A percentile compares a stretch with the other conserved stretches of the same genome.
Conservation (phyloP, 2,113 vertebrate species). For the Catharus bicknelli region DNA sequence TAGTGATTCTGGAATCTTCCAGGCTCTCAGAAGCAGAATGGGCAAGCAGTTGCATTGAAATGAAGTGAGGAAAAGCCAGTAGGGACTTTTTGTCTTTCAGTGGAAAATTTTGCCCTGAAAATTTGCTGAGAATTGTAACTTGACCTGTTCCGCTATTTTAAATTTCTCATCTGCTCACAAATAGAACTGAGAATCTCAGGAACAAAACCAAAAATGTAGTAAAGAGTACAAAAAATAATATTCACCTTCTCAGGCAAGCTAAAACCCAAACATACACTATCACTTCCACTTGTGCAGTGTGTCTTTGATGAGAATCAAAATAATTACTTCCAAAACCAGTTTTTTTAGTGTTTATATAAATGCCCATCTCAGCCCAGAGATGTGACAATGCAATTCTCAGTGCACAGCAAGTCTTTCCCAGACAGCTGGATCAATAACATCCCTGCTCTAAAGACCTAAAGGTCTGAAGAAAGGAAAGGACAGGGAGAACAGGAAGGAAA, state of each 20-base stretch:
- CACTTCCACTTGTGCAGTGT: neutral
- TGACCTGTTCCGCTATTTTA: neutral
- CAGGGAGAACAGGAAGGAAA: slow-evolving; percentile 22
- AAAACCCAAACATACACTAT: neutral
- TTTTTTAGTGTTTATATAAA: neutral
- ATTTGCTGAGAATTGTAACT: neutral
- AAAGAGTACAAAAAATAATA: neutral
- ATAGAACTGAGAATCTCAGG: neutral
- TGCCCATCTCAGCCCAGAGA: neutral
- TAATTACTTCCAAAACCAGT: neutral
- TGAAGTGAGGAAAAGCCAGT: neutral
- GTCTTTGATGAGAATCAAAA: neutral
- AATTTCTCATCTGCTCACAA: neutral
- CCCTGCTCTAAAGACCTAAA: neutral
- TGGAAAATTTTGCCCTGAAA: neutral
- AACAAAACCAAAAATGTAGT: neutral
- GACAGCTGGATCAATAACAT: neutral
- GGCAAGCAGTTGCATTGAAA: neutral
- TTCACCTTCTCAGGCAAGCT: neutral
- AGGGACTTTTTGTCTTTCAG: neutral
- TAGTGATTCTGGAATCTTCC: neutral
- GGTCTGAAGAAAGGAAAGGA: slow-evolving; percentile 33
- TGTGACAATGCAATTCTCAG: neutral
- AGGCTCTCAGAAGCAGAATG: neutral
- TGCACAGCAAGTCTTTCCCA: slow-evolving; percentile 2